Conservation (phyloP, 2,113 vertebrate genomes). For the Prietella phreatophila region DNA sequence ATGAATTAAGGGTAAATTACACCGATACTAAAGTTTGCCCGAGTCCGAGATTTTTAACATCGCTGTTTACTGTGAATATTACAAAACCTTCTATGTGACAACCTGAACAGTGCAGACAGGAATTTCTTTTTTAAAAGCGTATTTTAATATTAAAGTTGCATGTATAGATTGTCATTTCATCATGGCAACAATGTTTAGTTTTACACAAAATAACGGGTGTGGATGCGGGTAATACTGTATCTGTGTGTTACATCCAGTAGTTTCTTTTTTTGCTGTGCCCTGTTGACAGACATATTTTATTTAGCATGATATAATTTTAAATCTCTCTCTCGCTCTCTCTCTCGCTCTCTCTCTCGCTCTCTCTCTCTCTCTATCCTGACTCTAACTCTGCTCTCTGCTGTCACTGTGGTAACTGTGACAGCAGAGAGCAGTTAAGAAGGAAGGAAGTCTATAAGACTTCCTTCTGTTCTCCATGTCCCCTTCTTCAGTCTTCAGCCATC, state of each 20-base stretch:
- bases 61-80: not conserved
- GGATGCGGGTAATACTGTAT: not conserved
- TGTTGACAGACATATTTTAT: not conserved
- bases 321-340: not conserved
- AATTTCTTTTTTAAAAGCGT: not conserved
- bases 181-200: not conserved
- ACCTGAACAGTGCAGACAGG: not conserved
- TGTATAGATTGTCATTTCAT: constrained; percentile 3
- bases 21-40: not conserved
- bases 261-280: not conserved
- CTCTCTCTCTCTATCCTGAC: not conserved
- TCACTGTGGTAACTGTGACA: not conserved
- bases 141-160: not conserved
- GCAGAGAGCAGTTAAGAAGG: too few relatives aligned
- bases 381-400: too few relatives aligned
- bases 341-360: not conserved
- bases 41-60: not conserved
- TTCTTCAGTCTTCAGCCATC: constrained; percentile 3
- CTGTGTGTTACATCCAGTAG: not conserved
- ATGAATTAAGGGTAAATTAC: not conserved
- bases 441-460: not conserved
- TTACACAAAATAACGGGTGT: not conserved
- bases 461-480: not conserved
- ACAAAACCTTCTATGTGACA: not conserved
- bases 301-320: not conserved